phyloP scores from a whole-genome alignment of 1,140 invertebrate genomes.

The Ctenoplectra terminalis region DNA sequence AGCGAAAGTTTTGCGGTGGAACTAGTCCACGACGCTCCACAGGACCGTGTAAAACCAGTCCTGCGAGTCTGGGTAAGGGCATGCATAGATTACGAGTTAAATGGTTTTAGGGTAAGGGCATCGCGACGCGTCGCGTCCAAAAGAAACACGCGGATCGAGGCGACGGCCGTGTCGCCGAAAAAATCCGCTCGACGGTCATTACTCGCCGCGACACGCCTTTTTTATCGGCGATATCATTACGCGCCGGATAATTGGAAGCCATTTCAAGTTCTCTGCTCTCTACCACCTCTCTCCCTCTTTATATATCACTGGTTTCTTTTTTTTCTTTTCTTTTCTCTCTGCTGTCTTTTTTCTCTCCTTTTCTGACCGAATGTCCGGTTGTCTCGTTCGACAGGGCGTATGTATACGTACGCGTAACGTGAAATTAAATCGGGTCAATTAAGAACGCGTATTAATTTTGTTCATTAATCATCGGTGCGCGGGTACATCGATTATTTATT shows the following conservation, averaged over 20 bases:
- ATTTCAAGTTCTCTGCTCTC: conserved; percentile 26
- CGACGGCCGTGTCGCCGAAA: conserved; percentile 4
- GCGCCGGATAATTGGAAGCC: conserved; percentile 42
- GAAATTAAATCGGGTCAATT: conserved; percentile 55
- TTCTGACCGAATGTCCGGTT: background rate
- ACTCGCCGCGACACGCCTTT: conserved; percentile 28
- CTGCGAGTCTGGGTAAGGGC: conserved; percentile 26
- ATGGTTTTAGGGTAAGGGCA: conserved; percentile 11
- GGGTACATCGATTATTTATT: conserved; percentile 50
- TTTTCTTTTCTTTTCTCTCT: too few species aligned
- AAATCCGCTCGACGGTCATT: conserved; percentile 41
- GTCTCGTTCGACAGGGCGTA: background rate
- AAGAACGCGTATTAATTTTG: conserved; percentile 52
- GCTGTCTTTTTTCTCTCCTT: background rate
- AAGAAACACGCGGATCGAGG: background rate
- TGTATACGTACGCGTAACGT: conserved; percentile 17
- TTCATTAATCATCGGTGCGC: conserved; percentile 37
- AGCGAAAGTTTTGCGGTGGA: background rate
- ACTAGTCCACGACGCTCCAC: background rate
- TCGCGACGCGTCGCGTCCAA: conserved; percentile 11
- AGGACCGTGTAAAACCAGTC: conserved; percentile 29
- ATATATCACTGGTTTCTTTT: too few species aligned
- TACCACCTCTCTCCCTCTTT: background rate
- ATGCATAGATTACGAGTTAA: conserved; percentile 41
- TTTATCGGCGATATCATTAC: conserved; percentile 52